Evolutionary conservation across 1,140 invertebrate species (phyloP).

Genomic region (Tetramorium alpestre): DNA sequence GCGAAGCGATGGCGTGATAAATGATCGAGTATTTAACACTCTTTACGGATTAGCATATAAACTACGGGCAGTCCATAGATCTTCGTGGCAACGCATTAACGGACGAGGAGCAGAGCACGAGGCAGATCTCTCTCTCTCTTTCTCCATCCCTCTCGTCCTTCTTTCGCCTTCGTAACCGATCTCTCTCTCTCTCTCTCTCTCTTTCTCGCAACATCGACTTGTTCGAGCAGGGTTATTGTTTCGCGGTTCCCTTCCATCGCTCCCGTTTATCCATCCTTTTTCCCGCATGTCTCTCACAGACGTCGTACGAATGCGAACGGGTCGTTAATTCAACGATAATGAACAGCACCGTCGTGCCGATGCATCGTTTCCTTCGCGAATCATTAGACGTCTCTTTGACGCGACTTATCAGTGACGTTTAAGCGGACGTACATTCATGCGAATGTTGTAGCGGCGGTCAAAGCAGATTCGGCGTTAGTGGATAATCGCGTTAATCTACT

Average conservation of each 20-base stretch:
- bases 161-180: slow-evolving; percentile 67
- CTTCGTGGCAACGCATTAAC: slow-evolving; percentile 85
- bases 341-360: slow-evolving; percentile 45
- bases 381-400: not conserved
- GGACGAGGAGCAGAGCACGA: slow-evolving; percentile 79
- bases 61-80: slow-evolving; percentile 86
- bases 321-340: slow-evolving; percentile 71
- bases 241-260: slow-evolving; percentile 60
- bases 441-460: not conserved
- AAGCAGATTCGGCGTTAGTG: not conserved
- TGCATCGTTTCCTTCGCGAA: slow-evolving; percentile 6
- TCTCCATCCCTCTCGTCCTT: slow-evolving; percentile 14
- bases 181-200: slow-evolving; percentile 55
- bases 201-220: slow-evolving; percentile 43
- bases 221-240: slow-evolving; percentile 71
- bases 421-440: not conserved
- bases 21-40: slow-evolving; percentile 87
- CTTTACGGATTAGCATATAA: slow-evolving; percentile 87
- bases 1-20: slow-evolving; percentile 84
- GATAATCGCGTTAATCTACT: slow-evolving; percentile 34
- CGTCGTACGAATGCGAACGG: slow-evolving; percentile 34
- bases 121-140: slow-evolving; percentile 74
- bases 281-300: not conserved
- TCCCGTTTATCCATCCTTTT: not conserved
- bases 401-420: slow-evolving; percentile 3